These are phyloP conservation scores for Micropoecilia bifurca DNA, from an alignment of 2,797 vertebrate species.

Conservation along the genomic window DNA sequence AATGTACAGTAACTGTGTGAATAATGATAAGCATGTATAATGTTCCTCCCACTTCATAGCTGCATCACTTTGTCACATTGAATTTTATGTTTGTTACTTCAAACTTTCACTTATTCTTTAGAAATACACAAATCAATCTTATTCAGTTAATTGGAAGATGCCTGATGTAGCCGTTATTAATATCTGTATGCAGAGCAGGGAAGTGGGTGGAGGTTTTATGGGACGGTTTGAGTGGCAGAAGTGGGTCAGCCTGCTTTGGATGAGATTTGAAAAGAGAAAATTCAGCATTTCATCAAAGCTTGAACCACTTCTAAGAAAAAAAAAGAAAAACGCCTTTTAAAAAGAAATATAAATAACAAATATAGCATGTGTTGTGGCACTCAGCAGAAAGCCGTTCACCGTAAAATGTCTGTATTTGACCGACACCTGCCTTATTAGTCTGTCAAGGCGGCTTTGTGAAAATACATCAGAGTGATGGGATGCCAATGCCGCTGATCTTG, in stretches of 20 bases:
- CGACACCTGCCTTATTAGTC: not conserved
- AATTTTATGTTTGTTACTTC: not conserved
- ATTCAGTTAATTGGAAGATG: not conserved
- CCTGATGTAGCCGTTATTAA: not conserved
- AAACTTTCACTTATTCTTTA: not conserved
- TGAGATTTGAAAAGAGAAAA: slow-evolving; percentile 48
- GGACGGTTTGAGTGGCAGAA: slow-evolving; percentile 59
- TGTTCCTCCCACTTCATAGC: not conserved
- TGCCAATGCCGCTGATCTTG: slow-evolving; percentile 26
- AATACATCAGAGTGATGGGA: slow-evolving; percentile 26
- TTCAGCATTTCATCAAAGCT: slow-evolving; percentile 72
- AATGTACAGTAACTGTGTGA: not conserved
- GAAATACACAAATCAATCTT: not conserved
- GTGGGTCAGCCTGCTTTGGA: slow-evolving; percentile 65
- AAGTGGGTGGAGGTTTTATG: slow-evolving; percentile 19
- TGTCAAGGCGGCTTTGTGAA: slow-evolving; percentile 15
- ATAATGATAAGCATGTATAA: not conserved
- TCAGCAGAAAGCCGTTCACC: not conserved
- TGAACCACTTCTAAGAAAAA: slow-evolving; percentile 25
- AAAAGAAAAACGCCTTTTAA: not conserved
- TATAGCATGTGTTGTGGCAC: not conserved
- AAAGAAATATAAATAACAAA: not conserved
- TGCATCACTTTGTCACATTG: not conserved
- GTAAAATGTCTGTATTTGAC: not conserved
- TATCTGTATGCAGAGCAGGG: not conserved